Evolutionary conservation across 2,797 vertebrate species (phyloP).

Genomic region (Chrysocyon brachyurus): DNA sequence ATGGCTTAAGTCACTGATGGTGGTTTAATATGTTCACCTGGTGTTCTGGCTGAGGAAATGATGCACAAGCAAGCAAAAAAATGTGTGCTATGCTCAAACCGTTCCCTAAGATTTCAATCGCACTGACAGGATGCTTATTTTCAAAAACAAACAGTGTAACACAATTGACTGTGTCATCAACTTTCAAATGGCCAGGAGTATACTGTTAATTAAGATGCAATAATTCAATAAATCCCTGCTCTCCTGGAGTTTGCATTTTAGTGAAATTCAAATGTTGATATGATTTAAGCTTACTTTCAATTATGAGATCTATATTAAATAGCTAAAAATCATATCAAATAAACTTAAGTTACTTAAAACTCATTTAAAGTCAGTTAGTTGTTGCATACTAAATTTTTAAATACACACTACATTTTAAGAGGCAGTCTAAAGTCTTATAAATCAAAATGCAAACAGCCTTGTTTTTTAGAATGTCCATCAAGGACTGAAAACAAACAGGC

Average conservation of each 20-base stretch:
- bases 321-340: constrained; percentile 49
- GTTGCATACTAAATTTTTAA: constrained; percentile 18
- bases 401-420: constrained; percentile 10
- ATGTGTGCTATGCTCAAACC: not conserved
- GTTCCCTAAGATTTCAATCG: not conserved
- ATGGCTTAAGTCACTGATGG: not conserved
- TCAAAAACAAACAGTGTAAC: constrained; percentile 24
- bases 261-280: constrained; percentile 56
- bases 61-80: not conserved
- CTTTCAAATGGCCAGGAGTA: not conserved
- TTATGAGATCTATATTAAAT: constrained; percentile 22
- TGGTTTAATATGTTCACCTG: not conserved
- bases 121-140: not conserved
- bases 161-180: not conserved
- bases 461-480: not conserved
- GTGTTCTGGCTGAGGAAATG: not conserved
- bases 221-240: constrained; percentile 1
- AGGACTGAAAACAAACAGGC: not conserved
- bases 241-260: constrained; percentile 13
- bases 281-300: constrained; percentile 37
- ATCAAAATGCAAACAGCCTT: not conserved
- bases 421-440: not conserved
- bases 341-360: constrained; percentile 11
- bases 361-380: constrained; percentile 20
- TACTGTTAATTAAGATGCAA: not conserved